These are phyloP conservation scores for Scaptomyza tumidula DNA, from an alignment of 2,888 invertebrate genomes.

Conservation along the genomic window DNA sequence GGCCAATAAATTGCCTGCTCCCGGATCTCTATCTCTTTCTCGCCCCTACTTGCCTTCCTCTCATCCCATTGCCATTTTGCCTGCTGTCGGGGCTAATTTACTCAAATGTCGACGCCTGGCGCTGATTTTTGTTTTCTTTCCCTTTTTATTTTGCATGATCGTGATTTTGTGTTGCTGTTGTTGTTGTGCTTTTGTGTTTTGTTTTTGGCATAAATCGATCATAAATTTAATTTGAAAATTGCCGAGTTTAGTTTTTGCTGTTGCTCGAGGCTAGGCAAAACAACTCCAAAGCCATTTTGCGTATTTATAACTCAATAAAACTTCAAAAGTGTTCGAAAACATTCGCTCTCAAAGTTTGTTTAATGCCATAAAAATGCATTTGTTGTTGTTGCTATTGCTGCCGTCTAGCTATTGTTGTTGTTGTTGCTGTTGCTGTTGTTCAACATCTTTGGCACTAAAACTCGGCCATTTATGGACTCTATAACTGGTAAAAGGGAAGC, in stretches of 20 bases:
- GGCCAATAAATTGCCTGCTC: conserved; percentile 62
- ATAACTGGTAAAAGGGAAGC: conserved; percentile 48
- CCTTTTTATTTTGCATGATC: conserved; percentile 34
- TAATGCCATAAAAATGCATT: conserved; percentile 73
- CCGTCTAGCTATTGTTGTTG: conserved; percentile 35
- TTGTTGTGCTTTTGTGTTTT: conserved; percentile 36
- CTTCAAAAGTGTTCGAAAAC: conserved; percentile 79
- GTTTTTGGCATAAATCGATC: conserved; percentile 74
- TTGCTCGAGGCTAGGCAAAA: conserved; percentile 18
- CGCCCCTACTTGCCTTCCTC: neutral
- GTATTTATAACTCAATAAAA: conserved; percentile 80
- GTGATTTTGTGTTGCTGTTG: neutral
- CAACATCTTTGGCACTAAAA: conserved; percentile 61
- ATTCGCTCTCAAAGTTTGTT: conserved; percentile 76
- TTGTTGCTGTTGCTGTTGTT: conserved; percentile 42
- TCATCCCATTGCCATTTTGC: too few relatives aligned
- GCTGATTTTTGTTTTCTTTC: conserved; percentile 51
- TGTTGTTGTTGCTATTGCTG: conserved; percentile 48
- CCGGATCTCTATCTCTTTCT: conserved; percentile 1
- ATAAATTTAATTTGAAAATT: conserved; percentile 76
- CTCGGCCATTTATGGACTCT: conserved; percentile 63
- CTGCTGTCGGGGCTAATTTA: conserved; percentile 58
- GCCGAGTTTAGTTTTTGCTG: conserved; percentile 38
- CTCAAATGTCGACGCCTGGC: conserved; percentile 76
- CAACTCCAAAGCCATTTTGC: conserved; percentile 69